Evolutionary conservation across 2,113 vertebrate species (phyloP).

Genomic region (Rattus norvegicus): GRCr8 NC_086032.1:40318001-40318500

Average conservation of each 20-base stretch:
- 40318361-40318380: background rate
- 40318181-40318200: no score
- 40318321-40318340: background rate
- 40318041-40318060: no score
- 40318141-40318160: no score
- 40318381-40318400: background rate
- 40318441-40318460: accelerated
- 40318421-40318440: background rate
- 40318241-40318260: background rate
- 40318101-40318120: no score
- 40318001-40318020: no score
- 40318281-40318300: background rate
- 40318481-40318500: background rate
- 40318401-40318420: background rate
- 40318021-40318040: no score
- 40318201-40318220: background rate
- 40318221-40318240: background rate
- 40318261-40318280: background rate
- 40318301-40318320: background rate
- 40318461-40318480: background rate
- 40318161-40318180: no score
- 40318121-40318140: no score
- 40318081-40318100: no score
- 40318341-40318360: background rate
- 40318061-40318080: no score